Evolutionary conservation across 2,888 invertebrate genomes (phyloP).

Genomic region (Leptinotarsa tumamoca): DNA sequence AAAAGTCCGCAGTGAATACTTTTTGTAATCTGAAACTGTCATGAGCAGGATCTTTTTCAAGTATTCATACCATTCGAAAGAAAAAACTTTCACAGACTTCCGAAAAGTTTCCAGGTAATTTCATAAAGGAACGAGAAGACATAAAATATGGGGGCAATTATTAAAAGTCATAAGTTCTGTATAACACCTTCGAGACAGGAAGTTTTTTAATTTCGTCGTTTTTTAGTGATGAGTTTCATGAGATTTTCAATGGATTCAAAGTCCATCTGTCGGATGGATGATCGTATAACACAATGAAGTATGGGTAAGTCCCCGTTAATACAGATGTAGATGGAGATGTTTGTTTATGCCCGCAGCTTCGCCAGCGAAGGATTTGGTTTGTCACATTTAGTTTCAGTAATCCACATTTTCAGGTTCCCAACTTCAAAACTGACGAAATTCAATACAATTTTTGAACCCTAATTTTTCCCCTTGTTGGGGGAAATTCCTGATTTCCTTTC

Average conservation of each 20-base stretch:
- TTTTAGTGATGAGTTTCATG: constrained; percentile 5
- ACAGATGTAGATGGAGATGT: background rate
- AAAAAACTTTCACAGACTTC: constrained; percentile 48
- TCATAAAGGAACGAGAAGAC: constrained; percentile 44
- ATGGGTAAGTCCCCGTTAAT: background rate
- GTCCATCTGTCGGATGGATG: background rate
- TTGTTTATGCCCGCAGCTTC: too few species aligned
- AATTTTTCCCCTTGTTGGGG: too few species aligned
- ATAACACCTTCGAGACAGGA: constrained; percentile 21
- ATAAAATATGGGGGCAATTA: constrained; percentile 50
- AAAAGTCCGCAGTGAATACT: constrained; percentile 44
- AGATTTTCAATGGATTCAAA: background rate
- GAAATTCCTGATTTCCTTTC: too few species aligned
- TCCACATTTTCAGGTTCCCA: too few species aligned
- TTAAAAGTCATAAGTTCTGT: constrained; percentile 46
- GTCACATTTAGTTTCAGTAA: too few species aligned
- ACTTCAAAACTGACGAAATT: too few species aligned
- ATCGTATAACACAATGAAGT: background rate
- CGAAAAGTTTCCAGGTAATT: constrained; percentile 47
- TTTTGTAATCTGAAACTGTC: constrained; percentile 54
- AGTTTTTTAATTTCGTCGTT: constrained; percentile 27
- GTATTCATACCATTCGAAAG: constrained; percentile 48
- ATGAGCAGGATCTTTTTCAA: constrained; percentile 50
- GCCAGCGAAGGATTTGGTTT: too few species aligned
- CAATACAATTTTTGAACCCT: too few species aligned